phyloP scores from a whole-genome alignment of 2,797 vertebrate genomes.

The Chloroceryle amazona region DNA sequence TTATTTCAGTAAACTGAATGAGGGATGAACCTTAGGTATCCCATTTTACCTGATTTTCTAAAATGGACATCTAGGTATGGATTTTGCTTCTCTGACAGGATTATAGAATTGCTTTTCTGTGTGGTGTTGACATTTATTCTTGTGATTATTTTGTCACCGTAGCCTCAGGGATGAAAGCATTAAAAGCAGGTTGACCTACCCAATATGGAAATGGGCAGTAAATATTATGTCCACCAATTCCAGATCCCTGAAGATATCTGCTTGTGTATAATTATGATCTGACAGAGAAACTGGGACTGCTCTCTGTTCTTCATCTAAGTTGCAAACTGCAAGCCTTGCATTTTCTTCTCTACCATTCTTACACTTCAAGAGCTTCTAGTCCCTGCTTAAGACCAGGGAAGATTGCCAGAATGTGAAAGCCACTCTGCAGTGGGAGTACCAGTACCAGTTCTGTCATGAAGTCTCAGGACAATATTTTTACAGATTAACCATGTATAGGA shows the following conservation, averaged over 20 bases:
- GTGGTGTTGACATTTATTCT: accelerated
- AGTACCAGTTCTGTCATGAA: background rate
- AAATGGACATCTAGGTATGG: background rate
- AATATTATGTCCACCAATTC: background rate
- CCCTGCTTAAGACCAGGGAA: background rate
- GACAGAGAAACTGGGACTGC: background rate
- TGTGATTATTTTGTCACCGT: background rate
- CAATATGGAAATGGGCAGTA: background rate
- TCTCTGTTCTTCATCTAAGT: background rate
- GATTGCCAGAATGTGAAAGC: background rate
- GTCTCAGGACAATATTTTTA: background rate
- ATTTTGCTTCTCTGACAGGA: background rate
- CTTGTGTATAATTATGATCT: background rate
- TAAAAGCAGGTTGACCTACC: background rate
- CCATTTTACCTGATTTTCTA: background rate
- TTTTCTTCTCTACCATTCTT: background rate
- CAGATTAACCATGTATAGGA: background rate
- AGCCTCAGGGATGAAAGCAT: background rate
- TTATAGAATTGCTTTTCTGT: background rate
- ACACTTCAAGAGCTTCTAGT: background rate
- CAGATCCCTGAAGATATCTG: background rate
- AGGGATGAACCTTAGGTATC: background rate
- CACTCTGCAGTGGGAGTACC: background rate
- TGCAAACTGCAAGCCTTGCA: background rate
- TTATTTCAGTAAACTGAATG: background rate